Evolutionary conservation across 2,113 vertebrate species (phyloP), one percentile per base, ranked within the genome.

Genomic region (Dasypus novemcinctus): DNA sequence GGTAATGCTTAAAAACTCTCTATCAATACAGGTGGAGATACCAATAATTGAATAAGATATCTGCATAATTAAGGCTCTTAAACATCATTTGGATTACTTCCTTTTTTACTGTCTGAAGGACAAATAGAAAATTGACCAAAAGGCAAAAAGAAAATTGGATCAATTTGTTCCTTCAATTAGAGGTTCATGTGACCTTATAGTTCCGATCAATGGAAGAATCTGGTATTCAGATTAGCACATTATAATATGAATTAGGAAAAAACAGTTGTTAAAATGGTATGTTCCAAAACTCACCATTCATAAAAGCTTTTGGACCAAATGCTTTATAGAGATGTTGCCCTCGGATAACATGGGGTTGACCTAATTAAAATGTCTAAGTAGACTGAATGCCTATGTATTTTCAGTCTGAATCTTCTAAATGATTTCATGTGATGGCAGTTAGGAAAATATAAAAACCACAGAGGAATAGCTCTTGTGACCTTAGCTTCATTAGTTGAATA

Each of bases 311-410:
- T 86, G 2, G 38, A 21, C 15, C 86, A 82, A 96, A 94, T 95
- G 38, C 38, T 93, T 92, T 80, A 83, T 84, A 89, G 68, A 57
- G 38, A 61, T 46, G n/a, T 54, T 95, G 80, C 33, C 43, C 89
- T 95, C 68, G 87, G 69, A 96, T 94, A 74, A 38, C 74, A 80
- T n/a, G 69, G 66, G 75, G 90, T 75, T 95, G 91, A 83, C 85
- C 92, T 95, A 95, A 96, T 97, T 95, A 96, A 94, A 81, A 97
- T 96, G 36, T 43, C 75, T 95, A 94, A 91, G 83, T 92, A 87
- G 80, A 94, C 41, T 87, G 59, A 94, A 90, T 84, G 83, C 38
- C 85, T 96, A 38, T 80, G 33, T 93, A 75, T 95, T 94, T 95
- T 31, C 46, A 86, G 81, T 72, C 41, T 91, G 86, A 95, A 94